These are phyloP conservation scores for Sorex fumeus DNA, from an alignment of 2,113 vertebrate species.

Conservation along the genomic window DNA sequence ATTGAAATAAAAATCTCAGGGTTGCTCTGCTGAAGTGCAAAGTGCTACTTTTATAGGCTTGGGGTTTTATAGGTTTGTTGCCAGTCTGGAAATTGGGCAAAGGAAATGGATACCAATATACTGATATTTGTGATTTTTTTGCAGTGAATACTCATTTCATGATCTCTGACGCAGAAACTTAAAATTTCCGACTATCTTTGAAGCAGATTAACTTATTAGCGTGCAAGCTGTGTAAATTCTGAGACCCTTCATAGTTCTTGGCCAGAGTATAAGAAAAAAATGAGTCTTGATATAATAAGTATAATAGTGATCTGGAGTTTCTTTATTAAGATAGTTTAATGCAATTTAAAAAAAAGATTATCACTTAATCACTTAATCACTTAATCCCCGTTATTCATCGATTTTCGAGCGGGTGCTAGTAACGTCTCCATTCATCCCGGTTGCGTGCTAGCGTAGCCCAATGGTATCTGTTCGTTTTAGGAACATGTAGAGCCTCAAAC, in stretches of 20 bases:
- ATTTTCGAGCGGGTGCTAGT: too few species aligned
- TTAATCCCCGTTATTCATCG: too few species aligned
- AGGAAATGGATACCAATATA: neutral
- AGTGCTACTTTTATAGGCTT: neutral
- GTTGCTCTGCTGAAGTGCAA: neutral
- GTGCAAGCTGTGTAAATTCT: neutral
- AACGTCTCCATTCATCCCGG: too few species aligned
- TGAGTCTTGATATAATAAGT: neutral
- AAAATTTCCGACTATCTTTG: conserved; percentile 10
- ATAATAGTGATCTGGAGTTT: conserved; percentile 19
- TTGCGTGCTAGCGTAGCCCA: too few species aligned
- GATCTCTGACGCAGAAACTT: neutral
- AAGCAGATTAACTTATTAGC: conserved; percentile 9
- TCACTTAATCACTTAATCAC: too few species aligned
- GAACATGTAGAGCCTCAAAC: too few species aligned
- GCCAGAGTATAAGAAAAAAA: neutral
- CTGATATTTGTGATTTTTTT: neutral
- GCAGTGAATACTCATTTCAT: neutral
- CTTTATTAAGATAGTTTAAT: neutral
- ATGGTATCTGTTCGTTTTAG: too few species aligned
- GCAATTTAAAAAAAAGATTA: neutral
- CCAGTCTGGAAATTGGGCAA: neutral
- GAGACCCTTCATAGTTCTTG: neutral
- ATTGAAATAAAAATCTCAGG: neutral
- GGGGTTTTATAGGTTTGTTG: neutral